Evolutionary conservation across 2,797 vertebrate species (phyloP).

Genomic region (Danio kyathit): DNA sequence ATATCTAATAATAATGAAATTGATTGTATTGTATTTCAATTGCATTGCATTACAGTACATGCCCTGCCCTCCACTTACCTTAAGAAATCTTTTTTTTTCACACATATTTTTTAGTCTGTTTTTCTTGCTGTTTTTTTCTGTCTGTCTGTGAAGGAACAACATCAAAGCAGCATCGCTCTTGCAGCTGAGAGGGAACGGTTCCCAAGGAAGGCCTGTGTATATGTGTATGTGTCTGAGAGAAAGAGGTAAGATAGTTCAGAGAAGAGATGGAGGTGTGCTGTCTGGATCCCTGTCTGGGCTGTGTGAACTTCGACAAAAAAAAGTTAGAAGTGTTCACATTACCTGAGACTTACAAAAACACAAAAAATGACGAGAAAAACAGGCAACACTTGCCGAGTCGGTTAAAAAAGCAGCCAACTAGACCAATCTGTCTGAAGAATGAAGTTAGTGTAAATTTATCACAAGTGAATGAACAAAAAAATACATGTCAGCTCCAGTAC

Average conservation of each 20-base stretch:
- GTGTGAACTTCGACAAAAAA: conserved; percentile 12
- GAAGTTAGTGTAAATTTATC: background rate
- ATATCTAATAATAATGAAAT: no score
- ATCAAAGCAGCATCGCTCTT: conserved; percentile 14
- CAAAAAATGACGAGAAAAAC: conserved; percentile 7
- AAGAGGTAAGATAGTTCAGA: conserved; percentile 19
- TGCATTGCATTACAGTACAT: no score
- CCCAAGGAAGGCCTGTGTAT: background rate
- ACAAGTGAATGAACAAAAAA: background rate
- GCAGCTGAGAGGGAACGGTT: conserved; percentile 2
- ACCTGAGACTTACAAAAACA: conserved; percentile 9
- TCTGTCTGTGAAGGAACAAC: background rate
- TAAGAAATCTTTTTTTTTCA: background rate
- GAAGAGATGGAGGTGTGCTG: conserved; percentile 15
- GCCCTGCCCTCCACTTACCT: background rate
- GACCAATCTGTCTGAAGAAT: background rate
- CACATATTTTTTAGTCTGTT: background rate
- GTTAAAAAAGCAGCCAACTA: background rate
- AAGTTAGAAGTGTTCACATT: background rate
- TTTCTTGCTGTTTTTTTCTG: background rate
- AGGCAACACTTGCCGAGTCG: background rate
- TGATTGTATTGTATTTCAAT: no score
- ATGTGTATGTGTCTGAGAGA: background rate
- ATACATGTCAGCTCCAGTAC: background rate
- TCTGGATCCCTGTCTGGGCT: conserved; percentile 33